Percentiles rank a stretch among this genome's conserved stretches.
Conservation (phyloP, 2,888 invertebrate genomes). For the Archips xylosteana region DNA sequence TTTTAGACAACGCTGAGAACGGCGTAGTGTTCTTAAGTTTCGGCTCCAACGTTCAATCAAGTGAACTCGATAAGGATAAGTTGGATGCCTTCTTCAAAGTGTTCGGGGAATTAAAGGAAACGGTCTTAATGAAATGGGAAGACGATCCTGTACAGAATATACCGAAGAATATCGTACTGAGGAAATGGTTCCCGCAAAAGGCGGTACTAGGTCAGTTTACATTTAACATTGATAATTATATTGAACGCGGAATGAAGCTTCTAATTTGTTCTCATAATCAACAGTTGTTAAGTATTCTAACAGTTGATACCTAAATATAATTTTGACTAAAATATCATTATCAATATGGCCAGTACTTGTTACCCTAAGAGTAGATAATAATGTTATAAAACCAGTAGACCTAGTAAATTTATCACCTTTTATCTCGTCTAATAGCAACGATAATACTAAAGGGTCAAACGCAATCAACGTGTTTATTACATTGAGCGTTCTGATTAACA, state of each 20-base stretch:
- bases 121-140: slow-evolving; percentile 82
- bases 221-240: slow-evolving; percentile 38
- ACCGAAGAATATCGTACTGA: slow-evolving; percentile 71
- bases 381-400: no score
- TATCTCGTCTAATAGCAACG: neutral
- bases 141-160: slow-evolving; percentile 64
- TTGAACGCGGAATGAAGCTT: slow-evolving; percentile 19
- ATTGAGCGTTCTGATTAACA: neutral
- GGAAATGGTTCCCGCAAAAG: slow-evolving; percentile 83
- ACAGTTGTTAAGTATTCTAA: neutral
- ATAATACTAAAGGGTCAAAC: neutral
- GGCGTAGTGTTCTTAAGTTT: slow-evolving; percentile 60
- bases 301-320: neutral
- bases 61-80: slow-evolving; percentile 53
- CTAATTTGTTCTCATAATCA: slow-evolving; percentile 7
- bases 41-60: slow-evolving; percentile 59
- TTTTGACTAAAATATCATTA: no score
- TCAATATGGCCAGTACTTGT: no score
- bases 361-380: no score
- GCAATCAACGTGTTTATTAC: no score
- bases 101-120: slow-evolving; percentile 72
- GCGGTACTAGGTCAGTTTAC: slow-evolving; percentile 67
- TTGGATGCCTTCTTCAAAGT: slow-evolving; percentile 59
- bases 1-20: slow-evolving; percentile 52
- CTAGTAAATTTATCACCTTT: neutral